Percentiles rank a stretch among this genome's conserved stretches.
phyloP scores from a whole-genome alignment of 2,888 invertebrate genomes.

The Spodoptera littoralis region DNA sequence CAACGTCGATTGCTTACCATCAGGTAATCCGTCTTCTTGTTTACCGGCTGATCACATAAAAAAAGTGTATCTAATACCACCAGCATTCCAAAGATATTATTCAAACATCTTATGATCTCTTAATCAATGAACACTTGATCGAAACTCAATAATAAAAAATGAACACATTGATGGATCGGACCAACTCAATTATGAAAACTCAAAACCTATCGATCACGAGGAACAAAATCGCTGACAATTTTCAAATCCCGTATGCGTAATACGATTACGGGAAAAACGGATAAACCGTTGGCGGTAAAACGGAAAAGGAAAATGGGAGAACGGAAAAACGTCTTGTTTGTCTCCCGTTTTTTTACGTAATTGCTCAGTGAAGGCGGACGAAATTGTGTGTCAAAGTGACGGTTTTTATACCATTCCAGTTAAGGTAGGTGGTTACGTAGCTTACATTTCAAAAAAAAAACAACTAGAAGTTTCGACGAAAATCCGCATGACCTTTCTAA shows the following conservation, averaged over 20 bases:
- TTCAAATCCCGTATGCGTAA: constrained; percentile 5
- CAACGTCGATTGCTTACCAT: no score
- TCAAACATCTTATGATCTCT: no score
- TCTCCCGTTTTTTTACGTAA: constrained; percentile 41
- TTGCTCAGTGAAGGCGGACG: constrained; percentile 11
- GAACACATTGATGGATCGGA: not conserved
- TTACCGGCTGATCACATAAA: no score
- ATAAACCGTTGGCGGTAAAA: constrained; percentile 4
- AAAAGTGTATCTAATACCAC: no score
- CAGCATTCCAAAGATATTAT: no score
- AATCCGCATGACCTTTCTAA: no score
- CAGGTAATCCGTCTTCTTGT: no score
- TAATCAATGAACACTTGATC: not conserved
- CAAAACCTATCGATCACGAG: constrained; percentile 18
- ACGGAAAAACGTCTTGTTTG: constrained; percentile 15
- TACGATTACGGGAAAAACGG: constrained; percentile 11
- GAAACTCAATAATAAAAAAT: not conserved
- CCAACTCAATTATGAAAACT: constrained; percentile 6
- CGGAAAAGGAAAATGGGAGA: not conserved
- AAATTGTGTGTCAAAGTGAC: constrained; percentile 2
- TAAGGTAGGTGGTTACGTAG: no score
- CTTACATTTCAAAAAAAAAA: no score
- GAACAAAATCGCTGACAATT: constrained; percentile 13
- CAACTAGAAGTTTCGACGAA: no score
- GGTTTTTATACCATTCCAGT: constrained; percentile 13